These are phyloP conservation scores for Scopus umbretta DNA, from an alignment of 2,113 vertebrate genomes.

Conservation along the genomic window DNA sequence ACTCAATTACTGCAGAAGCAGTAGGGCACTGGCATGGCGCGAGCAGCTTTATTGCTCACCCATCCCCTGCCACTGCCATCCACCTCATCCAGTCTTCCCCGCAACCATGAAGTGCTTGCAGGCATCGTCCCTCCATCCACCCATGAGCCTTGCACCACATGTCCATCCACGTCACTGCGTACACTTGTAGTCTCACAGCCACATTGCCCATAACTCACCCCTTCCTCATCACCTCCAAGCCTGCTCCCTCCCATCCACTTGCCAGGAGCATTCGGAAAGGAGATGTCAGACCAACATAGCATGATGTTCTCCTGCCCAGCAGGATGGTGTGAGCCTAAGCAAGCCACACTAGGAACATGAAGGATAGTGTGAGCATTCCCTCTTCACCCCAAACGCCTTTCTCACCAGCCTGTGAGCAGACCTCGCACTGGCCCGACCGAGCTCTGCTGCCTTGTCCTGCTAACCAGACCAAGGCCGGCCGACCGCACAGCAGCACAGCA, in stretches of 20 bases:
- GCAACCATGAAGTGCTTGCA: neutral
- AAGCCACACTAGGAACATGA: neutral
- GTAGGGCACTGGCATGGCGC: neutral
- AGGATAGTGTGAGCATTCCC: neutral
- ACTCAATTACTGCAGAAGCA: neutral
- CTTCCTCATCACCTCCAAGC: neutral
- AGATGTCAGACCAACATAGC: neutral
- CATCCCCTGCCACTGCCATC: neutral
- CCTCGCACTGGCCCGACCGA: neutral
- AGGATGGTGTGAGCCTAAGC: neutral
- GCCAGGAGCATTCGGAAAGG: neutral
- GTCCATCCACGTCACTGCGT: fast-evolving
- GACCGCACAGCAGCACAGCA: neutral
- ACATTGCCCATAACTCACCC: neutral
- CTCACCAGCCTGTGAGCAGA: neutral
- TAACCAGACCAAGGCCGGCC: neutral
- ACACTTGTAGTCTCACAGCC: fast-evolving
- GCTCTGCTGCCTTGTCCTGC: neutral
- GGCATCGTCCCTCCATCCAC: fast-evolving
- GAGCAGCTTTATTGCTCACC: neutral
- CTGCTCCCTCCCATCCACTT: neutral
- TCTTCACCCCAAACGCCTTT: neutral
- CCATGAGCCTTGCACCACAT: neutral
- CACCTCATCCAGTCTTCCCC: neutral
- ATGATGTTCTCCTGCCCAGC: neutral